Conservation (phyloP, 2,113 vertebrate genomes). For the Scatophagus argus region DNA sequence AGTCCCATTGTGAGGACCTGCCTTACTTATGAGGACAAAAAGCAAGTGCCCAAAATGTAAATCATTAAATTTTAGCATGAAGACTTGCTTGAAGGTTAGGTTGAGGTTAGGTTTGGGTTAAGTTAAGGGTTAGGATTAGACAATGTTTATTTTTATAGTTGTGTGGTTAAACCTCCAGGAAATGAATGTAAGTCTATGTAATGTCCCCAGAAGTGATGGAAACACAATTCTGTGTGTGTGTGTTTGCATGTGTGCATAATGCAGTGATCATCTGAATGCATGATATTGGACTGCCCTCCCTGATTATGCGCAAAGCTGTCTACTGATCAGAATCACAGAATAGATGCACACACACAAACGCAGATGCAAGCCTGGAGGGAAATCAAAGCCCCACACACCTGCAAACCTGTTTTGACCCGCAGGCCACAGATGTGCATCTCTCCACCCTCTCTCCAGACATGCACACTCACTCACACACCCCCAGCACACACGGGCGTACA, state of each 20-base stretch:
- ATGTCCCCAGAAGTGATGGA: no score
- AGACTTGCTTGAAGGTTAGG: no score
- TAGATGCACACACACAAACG: slow-evolving; percentile 45
- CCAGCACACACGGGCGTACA: no score
- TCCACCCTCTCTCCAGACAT: slow-evolving; percentile 43
- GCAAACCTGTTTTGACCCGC: slow-evolving; percentile 73
- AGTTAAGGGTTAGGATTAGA: no score
- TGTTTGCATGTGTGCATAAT: slow-evolving; percentile 65
- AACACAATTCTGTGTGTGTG: slow-evolving; percentile 6
- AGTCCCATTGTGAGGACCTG: no score
- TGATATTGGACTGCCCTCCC: slow-evolving; percentile 65
- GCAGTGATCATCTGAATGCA: slow-evolving; percentile 61
- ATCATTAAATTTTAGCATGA: no score
- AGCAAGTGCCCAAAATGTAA: no score
- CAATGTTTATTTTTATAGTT: no score
- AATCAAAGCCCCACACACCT: slow-evolving; percentile 81
- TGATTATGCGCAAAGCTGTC: slow-evolving; percentile 77
- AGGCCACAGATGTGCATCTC: slow-evolving; percentile 74
- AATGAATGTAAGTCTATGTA: no score
- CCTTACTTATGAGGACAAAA: no score
- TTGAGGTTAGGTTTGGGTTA: no score
- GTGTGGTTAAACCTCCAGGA: no score
- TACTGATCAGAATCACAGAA: slow-evolving; percentile 71
- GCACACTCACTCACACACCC: not conserved
- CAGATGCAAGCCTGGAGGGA: slow-evolving; percentile 70